Evolutionary conservation across 2,113 vertebrate species (phyloP), one percentile per base, ranked within the genome.

Genomic region (Mastomys natalensis): DNA sequence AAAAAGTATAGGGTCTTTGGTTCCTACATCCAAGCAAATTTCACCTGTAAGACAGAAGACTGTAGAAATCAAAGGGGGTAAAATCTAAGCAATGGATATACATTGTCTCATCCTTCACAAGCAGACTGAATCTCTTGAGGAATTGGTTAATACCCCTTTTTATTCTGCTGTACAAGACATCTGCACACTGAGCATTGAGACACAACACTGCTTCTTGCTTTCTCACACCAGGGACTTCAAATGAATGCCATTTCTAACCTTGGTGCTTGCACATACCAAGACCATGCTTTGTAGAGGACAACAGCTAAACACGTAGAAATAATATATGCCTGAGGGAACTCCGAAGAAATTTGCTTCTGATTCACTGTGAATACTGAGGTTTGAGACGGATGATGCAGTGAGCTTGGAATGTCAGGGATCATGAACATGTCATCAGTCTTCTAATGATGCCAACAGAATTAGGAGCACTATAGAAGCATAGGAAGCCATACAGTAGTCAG

Each of bases 171-270:
- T 88, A 34, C 34, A 4, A n/a, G 62, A 0, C 0, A 3, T 29
- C 10, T 45, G 53, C 0, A 1, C 21, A 12, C n/a, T 31, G 7
- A 43, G 0, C 53, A 55, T 68, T 5, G 17, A 15, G 17, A 5
- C 40, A 48, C 0, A 78, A 19, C 31, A 29, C 13, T 0, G 15
- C 6, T 66, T 91, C 37, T 13, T 29, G 55, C 7, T 81, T 90
- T 68, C 43, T 82, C 53, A 24, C 24, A 89, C 5, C 9, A 21
- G 24, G n/a, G 9, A 43, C 73, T 80, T 62, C 40, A 51, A 10
- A 2, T 73, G 53, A 87, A 10, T 82, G 51, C 26, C 45, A 55
- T 62, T 81, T 84, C 21, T 90, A 58, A 53, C 26, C 11, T 31
- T 68, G 11, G 3, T 26, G 9, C 19, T 73, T 70, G 40, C 12